Evolutionary conservation across 2,797 vertebrate genomes (phyloP).

Genomic region (Fratercula arctica): DNA sequence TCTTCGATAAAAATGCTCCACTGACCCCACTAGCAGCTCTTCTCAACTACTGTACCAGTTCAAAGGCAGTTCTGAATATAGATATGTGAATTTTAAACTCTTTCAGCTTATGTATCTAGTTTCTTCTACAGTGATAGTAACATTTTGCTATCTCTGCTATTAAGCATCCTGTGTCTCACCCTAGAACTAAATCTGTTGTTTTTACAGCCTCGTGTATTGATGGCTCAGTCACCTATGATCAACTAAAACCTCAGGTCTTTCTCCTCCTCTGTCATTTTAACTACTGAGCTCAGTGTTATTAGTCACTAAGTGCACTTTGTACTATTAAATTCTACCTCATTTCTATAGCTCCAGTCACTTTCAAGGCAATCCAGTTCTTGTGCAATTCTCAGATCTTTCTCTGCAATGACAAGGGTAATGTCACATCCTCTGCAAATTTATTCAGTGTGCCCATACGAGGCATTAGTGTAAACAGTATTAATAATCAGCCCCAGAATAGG

Average conservation of each 20-base stretch:
- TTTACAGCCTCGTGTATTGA: slow-evolving; percentile 11
- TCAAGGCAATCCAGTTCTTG: background rate
- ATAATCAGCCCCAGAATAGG: background rate
- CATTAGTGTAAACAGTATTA: background rate
- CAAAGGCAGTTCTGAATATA: background rate
- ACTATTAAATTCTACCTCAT: slow-evolving; percentile 5
- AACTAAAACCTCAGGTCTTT: slow-evolving; percentile 20
- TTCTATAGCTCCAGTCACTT: slow-evolving; percentile 26
- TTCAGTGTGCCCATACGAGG: background rate
- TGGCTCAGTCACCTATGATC: slow-evolving; percentile 19
- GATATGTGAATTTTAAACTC: background rate
- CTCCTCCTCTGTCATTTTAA: slow-evolving; percentile 30
- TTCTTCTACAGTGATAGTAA: background rate
- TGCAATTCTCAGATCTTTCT: background rate
- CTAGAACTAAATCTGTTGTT: background rate
- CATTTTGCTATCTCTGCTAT: background rate
- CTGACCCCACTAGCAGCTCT: background rate
- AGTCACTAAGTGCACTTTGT: slow-evolving; percentile 43
- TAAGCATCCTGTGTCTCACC: background rate
- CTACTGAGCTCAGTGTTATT: slow-evolving; percentile 31
- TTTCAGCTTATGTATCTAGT: background rate
- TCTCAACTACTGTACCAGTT: background rate
- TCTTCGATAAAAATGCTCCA: background rate
- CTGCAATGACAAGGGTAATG: slow-evolving; percentile 10
- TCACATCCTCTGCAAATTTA: slow-evolving; percentile 17